Evolutionary conservation across 1,140 invertebrate species (phyloP), one percentile per base, ranked within the genome.

Genomic region (Battus philenor): DNA sequence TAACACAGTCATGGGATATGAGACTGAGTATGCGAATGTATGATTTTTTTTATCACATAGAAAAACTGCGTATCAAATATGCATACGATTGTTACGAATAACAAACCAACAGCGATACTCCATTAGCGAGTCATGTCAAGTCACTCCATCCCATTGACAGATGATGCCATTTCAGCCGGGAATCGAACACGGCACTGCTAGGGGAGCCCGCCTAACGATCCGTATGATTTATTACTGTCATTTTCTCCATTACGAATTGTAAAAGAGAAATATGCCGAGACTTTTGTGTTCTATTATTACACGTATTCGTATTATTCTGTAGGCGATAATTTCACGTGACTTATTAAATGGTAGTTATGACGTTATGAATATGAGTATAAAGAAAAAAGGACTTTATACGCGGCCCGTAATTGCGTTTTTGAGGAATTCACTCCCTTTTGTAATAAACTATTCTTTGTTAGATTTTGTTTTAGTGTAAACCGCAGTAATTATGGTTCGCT

Each of bases 171-270:
- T 82, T 80, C 76, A 72, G 54, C 56, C 71, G 68, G 67, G 80
- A 84, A 82, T 84, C 80, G 74, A 84, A 79, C 65, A 69, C 62
- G 50, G 54, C 58, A 74, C 78, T 57, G 56, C 54, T 61, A 61
- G 71, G 77, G 75, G 73, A 71, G 59, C 60, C 59, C 56, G 69
- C 68, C 72, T 84, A 84, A 84, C 80, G 80, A 84, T 77, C 75
- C 77, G 68, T 81, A 84, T 84, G 80, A 84, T 84, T 78, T 84
- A 84, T 84, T 80, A 79, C 74, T 82, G 72, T 80, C 80, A 84
- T 84, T 82, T 81, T 59, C 45, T 49, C 41, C 24, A 31, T 29
- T 27, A 30, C 33, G 43, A 32, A 41, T 44, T 17, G 26, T 44
- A 59, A 62, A 65, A 29, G 59, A 9, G 46, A 59, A 61, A 63